phyloP scores from a whole-genome alignment of 2,113 vertebrate species.

The Bos indicus region DNA sequence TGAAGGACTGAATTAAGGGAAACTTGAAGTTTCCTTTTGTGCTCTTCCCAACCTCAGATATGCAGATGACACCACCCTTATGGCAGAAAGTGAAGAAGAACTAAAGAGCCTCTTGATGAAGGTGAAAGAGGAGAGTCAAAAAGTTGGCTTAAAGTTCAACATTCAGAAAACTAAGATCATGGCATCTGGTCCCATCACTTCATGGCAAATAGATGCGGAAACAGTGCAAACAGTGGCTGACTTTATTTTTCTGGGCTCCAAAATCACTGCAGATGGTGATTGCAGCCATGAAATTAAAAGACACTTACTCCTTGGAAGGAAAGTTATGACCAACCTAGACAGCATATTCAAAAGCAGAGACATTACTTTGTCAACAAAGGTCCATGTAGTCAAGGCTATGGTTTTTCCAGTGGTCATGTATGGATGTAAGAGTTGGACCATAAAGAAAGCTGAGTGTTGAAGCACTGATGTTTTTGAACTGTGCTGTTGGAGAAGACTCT shows the following conservation, averaged over 20 bases:
- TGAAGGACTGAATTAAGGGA: neutral
- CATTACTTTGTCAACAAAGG: neutral
- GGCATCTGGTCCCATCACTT: neutral
- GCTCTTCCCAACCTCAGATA: neutral
- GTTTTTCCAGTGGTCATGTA: neutral
- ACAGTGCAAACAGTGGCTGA: neutral
- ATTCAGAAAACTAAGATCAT: neutral
- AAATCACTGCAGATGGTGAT: neutral
- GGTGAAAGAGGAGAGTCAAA: neutral
- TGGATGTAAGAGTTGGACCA: neutral
- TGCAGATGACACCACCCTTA: neutral
- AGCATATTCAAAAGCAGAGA: neutral
- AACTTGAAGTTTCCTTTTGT: neutral
- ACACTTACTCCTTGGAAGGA: neutral
- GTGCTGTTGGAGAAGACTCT: neutral
- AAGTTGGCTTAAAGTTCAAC: neutral
- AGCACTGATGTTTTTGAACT: neutral
- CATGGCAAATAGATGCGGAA: neutral
- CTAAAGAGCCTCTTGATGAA: neutral
- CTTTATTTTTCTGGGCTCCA: neutral
- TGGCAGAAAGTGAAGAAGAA: neutral
- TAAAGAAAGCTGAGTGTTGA: rapidly evolving
- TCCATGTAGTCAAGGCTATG: neutral
- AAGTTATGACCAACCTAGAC: neutral
- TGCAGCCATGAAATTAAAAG: neutral